Conservation (phyloP, 2,113 vertebrate species). For the Microcebus jonahi region DNA sequence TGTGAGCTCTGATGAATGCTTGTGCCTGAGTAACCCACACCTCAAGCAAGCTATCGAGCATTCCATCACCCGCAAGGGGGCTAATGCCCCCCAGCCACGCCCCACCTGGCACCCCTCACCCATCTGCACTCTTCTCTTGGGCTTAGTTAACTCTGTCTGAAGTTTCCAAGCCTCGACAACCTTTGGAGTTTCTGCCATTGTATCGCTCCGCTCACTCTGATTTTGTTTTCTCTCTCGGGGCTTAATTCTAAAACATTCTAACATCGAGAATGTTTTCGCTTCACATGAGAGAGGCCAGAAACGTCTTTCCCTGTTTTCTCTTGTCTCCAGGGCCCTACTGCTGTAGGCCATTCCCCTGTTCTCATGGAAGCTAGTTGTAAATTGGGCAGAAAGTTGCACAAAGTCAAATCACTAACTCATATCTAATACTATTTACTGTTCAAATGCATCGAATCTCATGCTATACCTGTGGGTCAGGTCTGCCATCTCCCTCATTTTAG, state of each 20-base stretch:
- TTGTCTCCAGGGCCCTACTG: too few relatives aligned
- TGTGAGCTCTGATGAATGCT: neutral
- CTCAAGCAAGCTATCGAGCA: neutral
- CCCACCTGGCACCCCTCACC: neutral
- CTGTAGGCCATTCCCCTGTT: too few relatives aligned
- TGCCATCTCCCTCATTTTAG: neutral
- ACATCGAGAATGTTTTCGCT: neutral
- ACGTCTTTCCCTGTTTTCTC: neutral
- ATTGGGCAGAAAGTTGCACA: neutral
- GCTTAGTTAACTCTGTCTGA: neutral
- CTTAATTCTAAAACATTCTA: neutral
- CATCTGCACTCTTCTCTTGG: neutral
- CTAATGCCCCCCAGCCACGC: too few relatives aligned
- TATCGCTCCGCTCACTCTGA: neutral
- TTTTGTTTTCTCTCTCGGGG: neutral
- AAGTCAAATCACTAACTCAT: too few relatives aligned
- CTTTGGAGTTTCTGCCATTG: too few relatives aligned
- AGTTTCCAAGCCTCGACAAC: neutral
- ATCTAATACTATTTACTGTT: neutral
- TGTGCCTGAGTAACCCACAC: neutral
- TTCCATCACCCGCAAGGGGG: fast-evolving
- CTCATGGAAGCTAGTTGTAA: too few relatives aligned
- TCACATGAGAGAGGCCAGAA: neutral
- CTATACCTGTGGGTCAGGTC: neutral
- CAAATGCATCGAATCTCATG: neutral